Conservation (phyloP, 2,797 vertebrate species). For the Thunnus albacares region DNA sequence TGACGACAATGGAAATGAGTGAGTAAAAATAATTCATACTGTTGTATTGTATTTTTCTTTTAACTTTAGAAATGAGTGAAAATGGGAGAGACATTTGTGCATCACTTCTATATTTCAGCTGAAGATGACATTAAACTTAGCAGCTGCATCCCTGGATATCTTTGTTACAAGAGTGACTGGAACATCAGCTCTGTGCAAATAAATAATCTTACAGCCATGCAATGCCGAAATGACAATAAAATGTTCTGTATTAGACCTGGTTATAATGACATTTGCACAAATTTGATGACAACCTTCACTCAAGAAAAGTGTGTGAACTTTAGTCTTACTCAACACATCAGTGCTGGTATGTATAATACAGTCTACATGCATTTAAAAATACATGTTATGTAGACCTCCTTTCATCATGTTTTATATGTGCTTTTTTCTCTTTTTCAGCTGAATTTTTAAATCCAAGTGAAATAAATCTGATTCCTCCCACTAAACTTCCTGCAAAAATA, state of each 20-base stretch:
- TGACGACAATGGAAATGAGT: fast-evolving
- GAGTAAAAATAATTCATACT: conserved; percentile 18
- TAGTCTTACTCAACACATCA: neutral
- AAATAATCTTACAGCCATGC: fast-evolving
- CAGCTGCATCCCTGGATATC: fast-evolving
- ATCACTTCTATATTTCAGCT: conserved; percentile 54
- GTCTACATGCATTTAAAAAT: neutral
- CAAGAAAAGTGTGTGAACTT: neutral
- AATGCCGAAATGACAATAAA: fast-evolving
- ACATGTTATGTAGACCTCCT: neutral
- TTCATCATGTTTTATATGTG: neutral
- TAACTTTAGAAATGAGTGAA: neutral
- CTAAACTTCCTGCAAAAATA: conserved; percentile 19
- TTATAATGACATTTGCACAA: conserved; percentile 26
- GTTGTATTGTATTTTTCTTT: neutral
- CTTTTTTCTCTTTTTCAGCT: conserved; percentile 1
- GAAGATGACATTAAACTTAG: fast-evolving
- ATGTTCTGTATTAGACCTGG: conserved; percentile 12
- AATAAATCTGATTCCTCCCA: fast-evolving
- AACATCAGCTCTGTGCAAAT: conserved; percentile 31
- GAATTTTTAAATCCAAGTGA: conserved; percentile 5
- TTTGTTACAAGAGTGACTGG: conserved; percentile 51
- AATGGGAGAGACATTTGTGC: neutral
- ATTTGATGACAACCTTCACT: neutral
- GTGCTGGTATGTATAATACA: conserved; percentile 39